phyloP scores from a whole-genome alignment of 2,888 invertebrate species.

The Merodon equestris region DNA sequence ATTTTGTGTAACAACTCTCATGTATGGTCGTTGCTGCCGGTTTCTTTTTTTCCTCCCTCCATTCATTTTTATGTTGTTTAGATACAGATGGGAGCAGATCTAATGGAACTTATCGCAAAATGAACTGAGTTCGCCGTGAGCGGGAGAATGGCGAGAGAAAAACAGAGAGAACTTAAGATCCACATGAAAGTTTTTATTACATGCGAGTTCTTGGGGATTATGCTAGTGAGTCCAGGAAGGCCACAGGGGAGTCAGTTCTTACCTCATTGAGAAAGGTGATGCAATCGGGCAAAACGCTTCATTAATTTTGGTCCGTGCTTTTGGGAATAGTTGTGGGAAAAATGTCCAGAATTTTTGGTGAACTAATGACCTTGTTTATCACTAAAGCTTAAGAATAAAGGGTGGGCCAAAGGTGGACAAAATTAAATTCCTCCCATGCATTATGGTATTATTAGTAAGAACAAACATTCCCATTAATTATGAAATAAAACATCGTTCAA shows the following conservation, averaged over 20 bases:
- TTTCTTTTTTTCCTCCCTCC: neutral
- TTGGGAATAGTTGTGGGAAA: conserved; percentile 20
- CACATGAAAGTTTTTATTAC: too few species aligned
- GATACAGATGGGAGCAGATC: neutral
- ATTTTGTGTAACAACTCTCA: conserved; percentile 2
- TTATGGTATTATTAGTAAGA: too few species aligned
- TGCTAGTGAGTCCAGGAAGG: conserved; percentile 1
- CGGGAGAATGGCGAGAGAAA: neutral
- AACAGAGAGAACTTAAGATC: neutral
- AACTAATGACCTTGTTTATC: too few species aligned
- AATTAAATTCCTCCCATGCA: too few species aligned
- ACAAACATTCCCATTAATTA: too few species aligned
- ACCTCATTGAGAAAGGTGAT: conserved; percentile 35
- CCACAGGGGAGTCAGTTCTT: conserved; percentile 14
- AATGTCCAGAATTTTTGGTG: too few species aligned
- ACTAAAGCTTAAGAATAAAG: too few species aligned
- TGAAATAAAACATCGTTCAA: too few species aligned
- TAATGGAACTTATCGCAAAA: conserved; percentile 6
- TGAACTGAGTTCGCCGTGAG: conserved; percentile 23
- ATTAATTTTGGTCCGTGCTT: conserved; percentile 22
- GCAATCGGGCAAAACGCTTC: conserved; percentile 37
- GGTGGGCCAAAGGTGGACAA: too few species aligned
- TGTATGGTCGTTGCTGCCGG: too few species aligned
- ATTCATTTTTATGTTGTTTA: neutral
- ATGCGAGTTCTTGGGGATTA: too few species aligned